Evolutionary conservation across 2,888 invertebrate species (phyloP).

Genomic region (Allygus modestus): DNA sequence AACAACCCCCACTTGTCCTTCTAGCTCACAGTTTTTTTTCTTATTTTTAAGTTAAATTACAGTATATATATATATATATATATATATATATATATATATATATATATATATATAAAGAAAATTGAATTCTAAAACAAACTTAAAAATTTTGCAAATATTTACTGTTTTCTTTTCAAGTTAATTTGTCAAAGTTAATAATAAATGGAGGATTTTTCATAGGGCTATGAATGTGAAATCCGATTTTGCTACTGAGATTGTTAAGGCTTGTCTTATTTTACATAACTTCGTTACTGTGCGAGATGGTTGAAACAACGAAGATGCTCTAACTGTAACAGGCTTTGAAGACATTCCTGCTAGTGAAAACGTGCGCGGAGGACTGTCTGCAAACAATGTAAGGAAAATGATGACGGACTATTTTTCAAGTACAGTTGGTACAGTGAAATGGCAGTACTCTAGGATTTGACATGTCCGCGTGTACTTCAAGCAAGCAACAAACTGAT

Average conservation of each 20-base stretch:
- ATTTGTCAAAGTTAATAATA: no score
- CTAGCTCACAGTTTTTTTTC: no score
- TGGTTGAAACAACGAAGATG: constrained; percentile 54
- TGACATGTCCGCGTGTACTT: constrained; percentile 36
- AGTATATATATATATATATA: no score
- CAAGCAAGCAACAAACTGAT: constrained; percentile 9
- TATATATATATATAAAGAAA: no score
- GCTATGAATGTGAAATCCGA: constrained; percentile 65
- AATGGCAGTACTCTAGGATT: constrained; percentile 50
- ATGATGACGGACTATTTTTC: constrained; percentile 49
- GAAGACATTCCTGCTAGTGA: constrained; percentile 34
- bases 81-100: no score
- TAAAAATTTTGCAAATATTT: no score
- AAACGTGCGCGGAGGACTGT: constrained; percentile 15
- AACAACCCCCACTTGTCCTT: no score
- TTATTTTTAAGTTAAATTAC: no score
- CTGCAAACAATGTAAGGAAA: constrained; percentile 53
- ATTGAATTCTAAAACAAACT: no score
- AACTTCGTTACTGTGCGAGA: constrained; percentile 65
- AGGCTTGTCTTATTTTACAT: constrained; percentile 69
- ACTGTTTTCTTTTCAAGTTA: no score
- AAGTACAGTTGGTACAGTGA: constrained; percentile 43
- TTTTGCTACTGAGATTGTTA: constrained; percentile 69
- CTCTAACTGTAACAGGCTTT: constrained; percentile 33
- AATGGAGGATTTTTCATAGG: constrained; percentile 71